These are phyloP conservation scores for Coelogynopora nodosa DNA, from an alignment of 2,888 invertebrate genomes.

Conservation along the genomic window DNA sequence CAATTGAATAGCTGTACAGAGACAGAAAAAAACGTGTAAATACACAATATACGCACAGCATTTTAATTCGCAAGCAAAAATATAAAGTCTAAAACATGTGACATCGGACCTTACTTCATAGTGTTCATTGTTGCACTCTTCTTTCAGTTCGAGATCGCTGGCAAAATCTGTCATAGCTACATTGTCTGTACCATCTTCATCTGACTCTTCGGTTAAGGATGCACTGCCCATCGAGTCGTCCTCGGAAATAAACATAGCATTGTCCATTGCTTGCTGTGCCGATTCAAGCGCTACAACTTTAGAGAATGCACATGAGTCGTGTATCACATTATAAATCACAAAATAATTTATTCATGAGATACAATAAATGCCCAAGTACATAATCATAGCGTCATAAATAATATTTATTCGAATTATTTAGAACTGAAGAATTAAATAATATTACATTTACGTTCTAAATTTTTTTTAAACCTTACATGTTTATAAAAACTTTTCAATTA, in stretches of 20 bases:
- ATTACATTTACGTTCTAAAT: not conserved
- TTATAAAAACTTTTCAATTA: no score
- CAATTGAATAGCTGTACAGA: no score
- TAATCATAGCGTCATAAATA: not conserved
- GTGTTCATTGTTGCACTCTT: not conserved
- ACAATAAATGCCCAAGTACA: not conserved
- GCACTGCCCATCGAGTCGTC: not conserved
- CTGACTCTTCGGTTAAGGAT: not conserved
- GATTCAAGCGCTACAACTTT: not conserved
- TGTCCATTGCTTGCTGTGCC: not conserved
- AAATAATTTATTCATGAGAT: no score
- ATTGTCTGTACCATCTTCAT: not conserved
- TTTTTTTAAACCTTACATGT: not conserved
- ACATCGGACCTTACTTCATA: not conserved
- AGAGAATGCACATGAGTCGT: not conserved
- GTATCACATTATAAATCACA: no score
- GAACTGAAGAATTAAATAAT: not conserved
- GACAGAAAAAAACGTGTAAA: no score
- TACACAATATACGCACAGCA: no score
- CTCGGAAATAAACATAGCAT: not conserved
- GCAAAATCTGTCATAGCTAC: not conserved
- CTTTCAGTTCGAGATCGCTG: not conserved
- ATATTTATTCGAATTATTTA: not conserved
- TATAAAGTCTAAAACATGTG: no score
- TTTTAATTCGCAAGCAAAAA: no score